Evolutionary conservation across 2,113 vertebrate genomes (phyloP).

Genomic region (Chauna torquata): DNA sequence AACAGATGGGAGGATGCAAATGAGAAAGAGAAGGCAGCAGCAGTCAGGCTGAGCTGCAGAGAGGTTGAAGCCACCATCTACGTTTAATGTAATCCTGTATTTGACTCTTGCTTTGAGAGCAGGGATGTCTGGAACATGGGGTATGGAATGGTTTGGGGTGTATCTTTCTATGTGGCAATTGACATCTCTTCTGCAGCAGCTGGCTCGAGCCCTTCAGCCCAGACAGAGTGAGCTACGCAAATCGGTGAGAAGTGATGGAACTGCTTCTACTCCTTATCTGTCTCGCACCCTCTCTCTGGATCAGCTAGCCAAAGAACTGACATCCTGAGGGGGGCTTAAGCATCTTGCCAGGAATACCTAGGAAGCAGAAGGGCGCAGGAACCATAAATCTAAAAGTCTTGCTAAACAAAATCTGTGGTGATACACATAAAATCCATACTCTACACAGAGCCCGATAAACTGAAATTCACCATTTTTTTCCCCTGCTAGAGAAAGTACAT

Average conservation of each 20-base stretch:
- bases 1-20: slow-evolving; percentile 63
- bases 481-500: not conserved
- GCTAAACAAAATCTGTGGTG: not conserved
- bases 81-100: not conserved
- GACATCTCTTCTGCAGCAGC: not conserved
- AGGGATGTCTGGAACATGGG: not conserved
- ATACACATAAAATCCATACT: not conserved
- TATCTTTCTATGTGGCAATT: not conserved
- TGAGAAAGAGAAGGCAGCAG: slow-evolving; percentile 18
- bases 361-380: slow-evolving; percentile 44
- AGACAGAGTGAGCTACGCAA: not conserved
- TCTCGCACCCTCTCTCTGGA: slow-evolving; percentile 43
- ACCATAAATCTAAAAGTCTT: slow-evolving; percentile 6
- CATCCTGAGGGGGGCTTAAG: not conserved
- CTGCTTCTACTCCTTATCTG: slow-evolving; percentile 33
- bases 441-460: not conserved
- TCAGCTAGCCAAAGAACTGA: slow-evolving; percentile 29
- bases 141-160: not conserved
- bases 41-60: slow-evolving; percentile 40
- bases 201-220: not conserved
- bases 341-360: slow-evolving; percentile 33
- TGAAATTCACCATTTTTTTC: not conserved
- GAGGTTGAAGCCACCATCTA: not conserved
- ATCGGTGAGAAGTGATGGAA: not conserved
- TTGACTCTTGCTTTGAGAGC: slow-evolving; percentile 1